Evolutionary conservation across 2,888 invertebrate species (phyloP), one percentile per base, ranked within the genome.

Genomic region (Catocala fraxini): DNA sequence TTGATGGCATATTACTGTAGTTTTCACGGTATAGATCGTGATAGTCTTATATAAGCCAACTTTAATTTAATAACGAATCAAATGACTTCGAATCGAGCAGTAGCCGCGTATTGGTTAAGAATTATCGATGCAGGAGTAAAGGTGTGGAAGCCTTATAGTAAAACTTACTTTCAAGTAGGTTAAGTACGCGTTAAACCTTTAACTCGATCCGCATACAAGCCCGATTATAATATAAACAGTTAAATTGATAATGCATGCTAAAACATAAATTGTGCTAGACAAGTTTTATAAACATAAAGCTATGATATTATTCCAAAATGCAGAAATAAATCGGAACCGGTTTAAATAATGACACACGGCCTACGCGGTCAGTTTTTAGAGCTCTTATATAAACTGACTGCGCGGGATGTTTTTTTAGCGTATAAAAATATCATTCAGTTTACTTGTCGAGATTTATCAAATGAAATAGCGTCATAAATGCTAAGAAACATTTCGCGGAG

Each of bases 61-160:
- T 49, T 15, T 11, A 51, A 51, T 51, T 34, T 35, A 51, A 35
- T 51, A 39, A 51, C 51, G 35, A 35, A 35, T 3, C 35, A 35
- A 49, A 49, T 11, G 11, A 34, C 48, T 34, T 15, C n/a, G 5
- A 51, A 57, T 15, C 25, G 45, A 12, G 39, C 45, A 48, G 39
- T 46, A 33, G 25, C 25, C 25, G 12, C 53, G 34, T 68, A 71
- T 67, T 71, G 61, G 59, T 62, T 62, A 78, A 77, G 65, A 75
- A 74, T 74, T 68, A 60, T 39, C 57, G 48, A 70, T 70, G 77
- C 78, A 73, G 71, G 73, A 73, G 81, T 73, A 77, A 76, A 87
- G 81, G 80, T 73, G 74, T 80, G 65, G 89, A 90, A 88, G 82
- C 88, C 89, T 74, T 85, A 88, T 56, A 80, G 78, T 79, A 77